Percentiles rank a stretch among this genome's conserved stretches.
Conservation (phyloP, 2,797 vertebrate genomes). For the Thaleichthys pacificus region DNA sequence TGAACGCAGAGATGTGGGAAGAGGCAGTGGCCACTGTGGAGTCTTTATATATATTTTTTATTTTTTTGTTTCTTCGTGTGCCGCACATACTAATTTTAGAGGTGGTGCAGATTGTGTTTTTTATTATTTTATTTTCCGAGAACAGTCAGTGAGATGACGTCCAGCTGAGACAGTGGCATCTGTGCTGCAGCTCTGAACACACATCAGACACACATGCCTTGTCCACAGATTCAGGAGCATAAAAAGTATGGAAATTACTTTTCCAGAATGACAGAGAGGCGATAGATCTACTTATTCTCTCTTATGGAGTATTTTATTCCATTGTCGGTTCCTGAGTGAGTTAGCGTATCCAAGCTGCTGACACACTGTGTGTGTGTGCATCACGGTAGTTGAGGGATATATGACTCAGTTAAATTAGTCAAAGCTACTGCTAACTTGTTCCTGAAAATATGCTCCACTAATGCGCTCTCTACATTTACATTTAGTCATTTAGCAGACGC, state of each 20-base stretch:
- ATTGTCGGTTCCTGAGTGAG: slow-evolving; percentile 16
- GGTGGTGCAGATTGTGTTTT: slow-evolving; percentile 64
- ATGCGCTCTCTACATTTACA: slow-evolving; percentile 44
- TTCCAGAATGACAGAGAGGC: slow-evolving; percentile 72
- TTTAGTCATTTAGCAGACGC: no score
- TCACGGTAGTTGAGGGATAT: slow-evolving; percentile 41
- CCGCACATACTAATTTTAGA: slow-evolving; percentile 74
- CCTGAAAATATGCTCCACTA: slow-evolving; percentile 56
- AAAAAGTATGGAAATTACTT: slow-evolving; percentile 73
- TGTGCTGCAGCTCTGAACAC: slow-evolving; percentile 81
- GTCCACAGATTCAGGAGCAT: slow-evolving; percentile 66
- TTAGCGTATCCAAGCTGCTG: slow-evolving; percentile 20
- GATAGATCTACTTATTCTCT: slow-evolving; percentile 56
- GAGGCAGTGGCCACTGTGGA: slow-evolving; percentile 73
- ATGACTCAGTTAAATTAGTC: slow-evolving; percentile 52
- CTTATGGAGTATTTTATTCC: slow-evolving; percentile 48
- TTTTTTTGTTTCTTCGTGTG: slow-evolving; percentile 54
- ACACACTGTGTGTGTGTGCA: slow-evolving; percentile 18
- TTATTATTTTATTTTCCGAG: slow-evolving; percentile 68
- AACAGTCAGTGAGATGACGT: slow-evolving; percentile 75
- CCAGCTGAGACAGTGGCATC: slow-evolving; percentile 75
- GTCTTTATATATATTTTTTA: slow-evolving; percentile 57
- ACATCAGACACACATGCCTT: slow-evolving; percentile 77
- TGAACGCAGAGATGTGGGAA: slow-evolving; percentile 60
- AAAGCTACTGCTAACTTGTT: slow-evolving; percentile 49